Evolutionary conservation across 2,797 vertebrate genomes (phyloP).

Genomic region (Benthosema pterotum): DNA sequence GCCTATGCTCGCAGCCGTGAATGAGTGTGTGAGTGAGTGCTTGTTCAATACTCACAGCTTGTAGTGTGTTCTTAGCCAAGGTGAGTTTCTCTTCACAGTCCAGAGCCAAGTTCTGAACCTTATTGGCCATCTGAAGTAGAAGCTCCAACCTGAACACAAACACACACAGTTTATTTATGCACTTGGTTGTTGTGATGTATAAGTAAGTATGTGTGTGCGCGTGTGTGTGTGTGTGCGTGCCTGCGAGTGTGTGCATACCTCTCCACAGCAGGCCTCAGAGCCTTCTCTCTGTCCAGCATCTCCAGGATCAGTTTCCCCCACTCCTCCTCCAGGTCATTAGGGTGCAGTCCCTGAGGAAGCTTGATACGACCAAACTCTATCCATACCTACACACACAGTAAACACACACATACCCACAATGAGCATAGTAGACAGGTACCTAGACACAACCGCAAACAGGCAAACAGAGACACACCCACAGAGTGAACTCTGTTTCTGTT

Average conservation of each 20-base stretch:
- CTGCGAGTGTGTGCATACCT: slow-evolving; percentile 74
- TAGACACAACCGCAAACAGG: too few relatives aligned
- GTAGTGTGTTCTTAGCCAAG: slow-evolving; percentile 93
- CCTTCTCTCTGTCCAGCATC: slow-evolving; percentile 97
- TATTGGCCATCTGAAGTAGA: slow-evolving; percentile 95
- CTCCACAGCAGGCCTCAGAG: slow-evolving; percentile 92
- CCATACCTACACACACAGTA: slow-evolving; percentile 83
- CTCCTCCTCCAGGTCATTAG: slow-evolving; percentile 94
- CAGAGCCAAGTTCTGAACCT: slow-evolving; percentile 95
- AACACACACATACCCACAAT: slow-evolving; percentile 1
- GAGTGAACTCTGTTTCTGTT: too few relatives aligned
- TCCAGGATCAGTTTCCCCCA: slow-evolving; percentile 98
- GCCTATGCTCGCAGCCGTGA: neutral
- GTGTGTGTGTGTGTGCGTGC: slow-evolving; percentile 1
- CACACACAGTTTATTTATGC: too few relatives aligned
- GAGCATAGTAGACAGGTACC: too few relatives aligned
- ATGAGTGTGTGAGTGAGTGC: neutral
- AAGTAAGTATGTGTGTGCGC: neutral
- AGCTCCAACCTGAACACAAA: slow-evolving; percentile 84
- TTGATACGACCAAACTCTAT: slow-evolving; percentile 97
- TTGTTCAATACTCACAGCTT: slow-evolving; percentile 85
- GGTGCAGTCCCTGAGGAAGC: slow-evolving; percentile 92
- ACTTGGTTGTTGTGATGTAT: too few relatives aligned
- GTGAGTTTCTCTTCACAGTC: slow-evolving; percentile 97
- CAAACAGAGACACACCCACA: too few relatives aligned